Evolutionary conservation across 1,140 invertebrate genomes (phyloP).

Genomic region (Tribolium madens): DNA sequence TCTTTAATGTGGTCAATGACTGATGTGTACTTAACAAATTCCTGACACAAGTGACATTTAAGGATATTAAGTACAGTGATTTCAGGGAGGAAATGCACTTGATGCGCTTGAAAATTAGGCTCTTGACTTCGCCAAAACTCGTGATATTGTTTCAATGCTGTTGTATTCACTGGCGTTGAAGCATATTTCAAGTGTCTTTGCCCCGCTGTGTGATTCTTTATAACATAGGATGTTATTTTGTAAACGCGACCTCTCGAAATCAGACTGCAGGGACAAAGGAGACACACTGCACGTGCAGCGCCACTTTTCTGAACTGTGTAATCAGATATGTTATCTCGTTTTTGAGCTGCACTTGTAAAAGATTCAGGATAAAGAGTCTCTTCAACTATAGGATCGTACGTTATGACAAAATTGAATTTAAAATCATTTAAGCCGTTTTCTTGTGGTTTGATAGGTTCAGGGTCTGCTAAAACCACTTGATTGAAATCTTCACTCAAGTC

Average conservation of each 20-base stretch:
- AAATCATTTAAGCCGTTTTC: constrained; percentile 31
- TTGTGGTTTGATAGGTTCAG: neutral
- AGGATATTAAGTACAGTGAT: constrained; percentile 9
- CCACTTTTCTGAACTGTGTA: constrained; percentile 51
- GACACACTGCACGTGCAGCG: constrained; percentile 48
- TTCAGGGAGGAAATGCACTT: constrained; percentile 53
- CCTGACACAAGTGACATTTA: constrained; percentile 45
- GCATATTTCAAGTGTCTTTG: constrained; percentile 51
- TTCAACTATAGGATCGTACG: constrained; percentile 23
- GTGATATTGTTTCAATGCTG: constrained; percentile 49
- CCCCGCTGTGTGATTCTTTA: constrained; percentile 50
- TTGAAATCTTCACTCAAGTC: constrained; percentile 44
- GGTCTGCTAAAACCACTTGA: neutral
- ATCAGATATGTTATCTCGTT: constrained; percentile 7
- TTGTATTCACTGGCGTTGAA: neutral
- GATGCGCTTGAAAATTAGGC: constrained; percentile 52
- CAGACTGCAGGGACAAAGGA: constrained; percentile 53
- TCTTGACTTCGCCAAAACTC: constrained; percentile 53
- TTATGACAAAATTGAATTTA: constrained; percentile 18
- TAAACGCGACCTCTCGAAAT: constrained; percentile 17
- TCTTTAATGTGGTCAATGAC: constrained; percentile 46
- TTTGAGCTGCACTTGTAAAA: neutral
- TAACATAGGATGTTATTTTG: constrained; percentile 37
- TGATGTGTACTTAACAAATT: neutral
- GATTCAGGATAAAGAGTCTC: constrained; percentile 11